phyloP scores from a whole-genome alignment of 2,113 vertebrate genomes.

The Myodes glareolus region DNA sequence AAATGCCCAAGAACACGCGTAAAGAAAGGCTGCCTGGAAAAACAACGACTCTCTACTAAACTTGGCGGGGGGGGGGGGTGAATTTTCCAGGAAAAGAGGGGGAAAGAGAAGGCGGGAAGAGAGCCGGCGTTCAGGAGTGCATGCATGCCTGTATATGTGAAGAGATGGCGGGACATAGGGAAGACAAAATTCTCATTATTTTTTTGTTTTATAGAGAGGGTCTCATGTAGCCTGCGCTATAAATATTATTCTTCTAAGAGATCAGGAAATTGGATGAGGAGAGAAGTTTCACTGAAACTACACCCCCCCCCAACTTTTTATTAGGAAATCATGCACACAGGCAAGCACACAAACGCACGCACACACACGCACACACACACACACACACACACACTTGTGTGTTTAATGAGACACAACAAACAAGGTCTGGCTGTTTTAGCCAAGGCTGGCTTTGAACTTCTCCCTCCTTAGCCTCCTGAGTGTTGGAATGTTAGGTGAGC shows the following conservation, averaged over 20 bases:
- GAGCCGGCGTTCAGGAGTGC: neutral
- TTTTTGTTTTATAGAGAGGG: neutral
- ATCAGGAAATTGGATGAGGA: neutral
- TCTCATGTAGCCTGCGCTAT: neutral
- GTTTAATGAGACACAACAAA: neutral
- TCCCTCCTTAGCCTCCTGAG: neutral
- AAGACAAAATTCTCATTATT: neutral
- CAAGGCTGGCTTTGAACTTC: neutral
- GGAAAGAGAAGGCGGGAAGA: neutral
- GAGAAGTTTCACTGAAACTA: conserved; percentile 21
- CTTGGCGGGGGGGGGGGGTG: neutral
- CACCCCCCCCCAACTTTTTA: neutral
- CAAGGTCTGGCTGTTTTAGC: neutral
- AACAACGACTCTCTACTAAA: conserved; percentile 62
- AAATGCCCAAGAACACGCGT: conserved; percentile 70
- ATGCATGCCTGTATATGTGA: accelerated
- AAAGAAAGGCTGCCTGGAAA: conserved; percentile 68
- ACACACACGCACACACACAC: no score
- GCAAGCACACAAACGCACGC: accelerated
- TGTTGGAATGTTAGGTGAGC: neutral
- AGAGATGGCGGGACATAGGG: no score
- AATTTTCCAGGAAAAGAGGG: conserved; percentile 70
- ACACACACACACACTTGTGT: neutral
- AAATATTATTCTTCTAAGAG: neutral
- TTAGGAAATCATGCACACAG: neutral